phyloP scores from a whole-genome alignment of 2,888 invertebrate genomes.

The Syrista parreyssii region DNA sequence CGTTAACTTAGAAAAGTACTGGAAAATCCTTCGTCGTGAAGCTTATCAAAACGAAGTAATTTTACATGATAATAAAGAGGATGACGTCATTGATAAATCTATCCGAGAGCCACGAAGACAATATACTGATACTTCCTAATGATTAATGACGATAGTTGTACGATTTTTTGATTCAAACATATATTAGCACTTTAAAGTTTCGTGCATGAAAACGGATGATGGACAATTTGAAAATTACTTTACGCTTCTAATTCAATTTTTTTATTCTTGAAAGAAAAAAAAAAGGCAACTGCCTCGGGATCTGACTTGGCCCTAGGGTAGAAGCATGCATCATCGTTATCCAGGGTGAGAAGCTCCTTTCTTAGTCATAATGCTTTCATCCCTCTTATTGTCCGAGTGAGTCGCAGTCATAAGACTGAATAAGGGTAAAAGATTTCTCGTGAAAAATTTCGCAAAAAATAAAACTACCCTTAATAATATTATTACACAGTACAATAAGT shows the following conservation, averaged over 20 bases:
- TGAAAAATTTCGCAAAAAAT: neutral
- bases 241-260: neutral
- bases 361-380: neutral
- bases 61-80: neutral
- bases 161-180: too few species aligned
- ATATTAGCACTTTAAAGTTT: neutral
- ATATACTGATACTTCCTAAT: too few species aligned
- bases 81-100: neutral
- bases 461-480: neutral
- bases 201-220: neutral
- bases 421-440: neutral
- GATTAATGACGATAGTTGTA: too few species aligned
- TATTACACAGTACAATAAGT: neutral
- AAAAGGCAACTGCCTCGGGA: neutral
- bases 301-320: neutral
- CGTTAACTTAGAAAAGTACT: neutral
- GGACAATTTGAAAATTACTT: neutral
- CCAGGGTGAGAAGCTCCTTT: neutral
- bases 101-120: too few species aligned
- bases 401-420: neutral
- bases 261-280: neutral
- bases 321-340: neutral
- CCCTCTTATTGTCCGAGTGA: neutral
- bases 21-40: neutral
- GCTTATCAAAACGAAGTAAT: neutral